Evolutionary conservation across 2,888 invertebrate species (phyloP), one percentile per base, ranked within the genome.

Genomic region (Lasioglossum morio): DNA sequence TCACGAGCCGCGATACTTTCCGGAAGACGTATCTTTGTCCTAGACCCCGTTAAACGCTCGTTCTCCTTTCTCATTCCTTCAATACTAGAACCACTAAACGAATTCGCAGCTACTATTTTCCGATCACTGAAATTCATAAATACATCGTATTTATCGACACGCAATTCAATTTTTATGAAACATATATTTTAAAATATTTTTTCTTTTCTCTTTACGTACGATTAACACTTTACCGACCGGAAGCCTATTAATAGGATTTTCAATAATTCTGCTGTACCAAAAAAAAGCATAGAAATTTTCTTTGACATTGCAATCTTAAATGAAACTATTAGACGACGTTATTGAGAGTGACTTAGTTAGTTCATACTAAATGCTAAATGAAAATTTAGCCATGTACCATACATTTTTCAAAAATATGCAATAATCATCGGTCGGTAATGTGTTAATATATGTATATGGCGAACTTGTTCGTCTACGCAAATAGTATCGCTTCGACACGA

Each of bases 21-120:
- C 46, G 10, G 16, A 34, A 78, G 63, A 81, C 46, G 16, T 80
- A 46, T 72, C 43, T 46, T 30, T 19, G 63, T 43, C n/a, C 60
- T 81, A 77, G 63, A 72, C 72, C 34, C 53, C 12, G 16, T 66
- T 66, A 66, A 77, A 48, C 37, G 19, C 37, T 37, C 46, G 19
- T n/a, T 70, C 53, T 40, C 27, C 16, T n/a, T 34, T 23, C 34
- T 23, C 66, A 1, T 37, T 63, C 16, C 16, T 19, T 63, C 63
- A 7, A 30, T 63, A 16, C 63, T 30, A 30, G 7, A 27, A 16
- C 63, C 16, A 8, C 7, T 16, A 2, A 30, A 63, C 27, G 27
- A 63, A 16, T 30, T 30, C 16, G 16, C 0, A 63, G 27, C 16
- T 63, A 7, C 30, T 8, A 63, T 30, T 63, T 30, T 16, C 19